These are phyloP conservation scores for Cetonia aurata DNA, from an alignment of 2,888 invertebrate species.

Conservation along the genomic window DNA sequence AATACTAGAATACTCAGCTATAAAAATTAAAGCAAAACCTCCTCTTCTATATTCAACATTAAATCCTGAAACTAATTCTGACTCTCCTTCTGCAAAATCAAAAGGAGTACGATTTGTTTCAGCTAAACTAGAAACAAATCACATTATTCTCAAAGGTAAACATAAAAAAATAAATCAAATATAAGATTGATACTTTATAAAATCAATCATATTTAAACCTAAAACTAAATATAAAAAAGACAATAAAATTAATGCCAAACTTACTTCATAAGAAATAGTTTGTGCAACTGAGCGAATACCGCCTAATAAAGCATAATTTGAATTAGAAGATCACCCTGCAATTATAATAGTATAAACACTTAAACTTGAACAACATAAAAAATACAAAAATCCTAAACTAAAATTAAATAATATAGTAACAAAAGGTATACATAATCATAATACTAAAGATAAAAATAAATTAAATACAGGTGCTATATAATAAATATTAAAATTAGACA, in stretches of 20 bases:
- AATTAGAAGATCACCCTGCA: slow-evolving; percentile 79
- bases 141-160: slow-evolving; percentile 69
- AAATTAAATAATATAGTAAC: slow-evolving; percentile 70
- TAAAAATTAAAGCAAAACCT: slow-evolving; percentile 80
- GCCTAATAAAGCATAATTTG: slow-evolving; percentile 79
- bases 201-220: slow-evolving; percentile 69
- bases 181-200: slow-evolving; percentile 68
- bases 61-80: slow-evolving; percentile 84
- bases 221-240: slow-evolving; percentile 72
- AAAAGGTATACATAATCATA: slow-evolving; percentile 74
- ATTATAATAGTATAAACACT: slow-evolving; percentile 76
- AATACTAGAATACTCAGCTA: slow-evolving; percentile 78
- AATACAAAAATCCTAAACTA: slow-evolving; percentile 62
- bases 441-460: slow-evolving; percentile 72
- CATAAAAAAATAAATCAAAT: slow-evolving; percentile 71
- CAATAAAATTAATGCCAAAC: slow-evolving; percentile 75
- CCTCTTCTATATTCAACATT: slow-evolving; percentile 82
- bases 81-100: slow-evolving; percentile 86
- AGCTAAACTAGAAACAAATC: slow-evolving; percentile 74
- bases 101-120: slow-evolving; percentile 79
- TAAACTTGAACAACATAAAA: slow-evolving; percentile 75
- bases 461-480: slow-evolving; percentile 72
- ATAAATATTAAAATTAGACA: slow-evolving; percentile 75
- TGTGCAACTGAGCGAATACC: slow-evolving; percentile 78
- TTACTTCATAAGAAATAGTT: slow-evolving; percentile 83